These are phyloP conservation scores for Drosophila seguyi DNA, from an alignment of 1,140 invertebrate genomes.

Conservation along the genomic window DNA sequence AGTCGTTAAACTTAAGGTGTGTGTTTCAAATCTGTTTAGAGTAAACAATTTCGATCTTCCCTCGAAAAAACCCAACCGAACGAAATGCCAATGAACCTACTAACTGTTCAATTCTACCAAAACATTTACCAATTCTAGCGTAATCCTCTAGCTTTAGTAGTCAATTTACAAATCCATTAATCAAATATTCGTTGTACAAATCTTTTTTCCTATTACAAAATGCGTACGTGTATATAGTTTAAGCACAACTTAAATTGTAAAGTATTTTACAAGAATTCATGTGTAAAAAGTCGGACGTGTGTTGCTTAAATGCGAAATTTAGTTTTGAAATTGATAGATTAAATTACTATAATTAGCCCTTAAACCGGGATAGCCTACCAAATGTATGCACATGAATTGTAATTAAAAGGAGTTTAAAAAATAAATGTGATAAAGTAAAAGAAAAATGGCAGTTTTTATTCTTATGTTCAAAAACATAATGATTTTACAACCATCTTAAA, in stretches of 20 bases:
- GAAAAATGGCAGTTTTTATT: neutral
- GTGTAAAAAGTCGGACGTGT: conserved; percentile 48
- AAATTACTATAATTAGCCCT: conserved; percentile 25
- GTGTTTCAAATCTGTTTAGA: conserved; percentile 33
- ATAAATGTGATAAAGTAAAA: conserved; percentile 77
- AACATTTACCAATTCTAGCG: conserved; percentile 35
- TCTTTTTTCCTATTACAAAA: conserved; percentile 39
- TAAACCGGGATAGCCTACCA: conserved; percentile 33
- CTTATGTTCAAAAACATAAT: no score
- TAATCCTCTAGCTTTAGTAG: conserved; percentile 40
- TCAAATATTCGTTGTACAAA: conserved; percentile 63
- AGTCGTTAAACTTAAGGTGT: conserved; percentile 54
- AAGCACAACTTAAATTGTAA: conserved; percentile 35
- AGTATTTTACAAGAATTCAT: conserved; percentile 52
- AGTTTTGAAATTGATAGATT: conserved; percentile 14
- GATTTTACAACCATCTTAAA: neutral
- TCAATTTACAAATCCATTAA: conserved; percentile 40
- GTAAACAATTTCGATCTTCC: conserved; percentile 35
- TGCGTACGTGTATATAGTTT: conserved; percentile 49
- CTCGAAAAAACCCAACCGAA: conserved; percentile 20
- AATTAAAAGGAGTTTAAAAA: conserved; percentile 63
- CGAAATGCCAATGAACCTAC: conserved; percentile 52
- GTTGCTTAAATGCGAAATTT: conserved; percentile 40
- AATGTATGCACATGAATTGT: conserved; percentile 57
- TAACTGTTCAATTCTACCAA: conserved; percentile 34